Base-by-base conservation (phyloP, 2,888 invertebrate genomes). In the Dryomyza anilis region DNA sequence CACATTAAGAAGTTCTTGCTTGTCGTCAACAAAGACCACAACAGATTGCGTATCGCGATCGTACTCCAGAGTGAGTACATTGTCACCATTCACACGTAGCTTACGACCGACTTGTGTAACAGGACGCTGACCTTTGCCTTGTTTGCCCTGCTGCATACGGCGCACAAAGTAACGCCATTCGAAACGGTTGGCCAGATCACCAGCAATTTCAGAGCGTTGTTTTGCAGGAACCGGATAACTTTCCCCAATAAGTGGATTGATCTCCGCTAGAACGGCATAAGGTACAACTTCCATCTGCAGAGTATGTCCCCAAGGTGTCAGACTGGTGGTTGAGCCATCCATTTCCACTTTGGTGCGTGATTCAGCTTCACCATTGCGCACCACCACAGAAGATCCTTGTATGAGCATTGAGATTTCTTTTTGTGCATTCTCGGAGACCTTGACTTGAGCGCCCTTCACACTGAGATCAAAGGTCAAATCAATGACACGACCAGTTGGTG, bases 111-210 rank as follows among this genome's bases (percentile, higher is more conserved):
- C 92, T 83, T 94, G 94, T 0, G 92, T 90, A 0, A 94, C 89
- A 0, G 93, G 69, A 83, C 87, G 75, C 2, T 78, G 79, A 1
- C 75, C 68, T 19, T 79, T 79, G 61, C 78, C 87, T 43, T 74
- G 78, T 19, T 50, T 23, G 64, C 80, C 78, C 84, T 86, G 85
- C 85, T 89, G 88, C 36, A 91, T 86, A 68, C 93, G 89, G 56
- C 95, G 86, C 65, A 95, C 86, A 85, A 95, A 95, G 84, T 95
- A 97, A 45, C 96, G 87, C 97, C 97, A 98, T 84, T 98, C 97
- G 76, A 97, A 94, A 69, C 96, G 87, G 77, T 96, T 96, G 0
- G 95, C 94, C 62, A 95, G 82, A 77, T 96, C 95, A 0, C 95
- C 94, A 25, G 94, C 93, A 16, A 95, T 91, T 85, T 95, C 95